Percentiles rank a stretch among this genome's conserved stretches.
These are phyloP conservation scores for Pyrocoelia pectoralis DNA, from an alignment of 2,888 invertebrate genomes.

Conservation along the genomic window DNA sequence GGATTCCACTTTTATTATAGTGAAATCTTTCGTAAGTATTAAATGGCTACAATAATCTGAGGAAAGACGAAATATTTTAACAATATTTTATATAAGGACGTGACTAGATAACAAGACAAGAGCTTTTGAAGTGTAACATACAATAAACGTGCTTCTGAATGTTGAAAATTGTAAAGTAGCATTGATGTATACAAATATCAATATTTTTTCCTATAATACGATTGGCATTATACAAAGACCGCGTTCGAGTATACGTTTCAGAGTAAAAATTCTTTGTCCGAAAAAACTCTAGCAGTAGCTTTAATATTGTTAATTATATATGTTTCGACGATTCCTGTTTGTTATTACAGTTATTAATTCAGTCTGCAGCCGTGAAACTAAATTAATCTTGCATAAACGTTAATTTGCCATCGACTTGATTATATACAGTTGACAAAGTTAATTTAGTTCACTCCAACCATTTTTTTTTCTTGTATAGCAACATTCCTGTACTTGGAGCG, in stretches of 20 bases:
- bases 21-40: constrained; percentile 12
- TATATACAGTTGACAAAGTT: constrained; percentile 1
- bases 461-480: neutral
- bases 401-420: constrained; percentile 8
- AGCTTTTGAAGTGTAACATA: constrained; percentile 15
- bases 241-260: too few relatives aligned
- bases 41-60: constrained; percentile 10
- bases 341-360: constrained; percentile 8
- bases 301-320: constrained; percentile 1
- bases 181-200: constrained; percentile 10
- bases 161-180: constrained; percentile 8
- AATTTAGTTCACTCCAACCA: neutral
- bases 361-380: constrained; percentile 6
- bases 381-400: constrained; percentile 11
- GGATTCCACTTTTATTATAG: constrained; percentile 9
- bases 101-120: constrained; percentile 17
- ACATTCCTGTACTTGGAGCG: neutral
- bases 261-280: neutral
- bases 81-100: constrained; percentile 17
- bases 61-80: constrained; percentile 13
- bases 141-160: constrained; percentile 17
- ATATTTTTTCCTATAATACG: constrained; percentile 1
- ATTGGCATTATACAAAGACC: too few relatives aligned
- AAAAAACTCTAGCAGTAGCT: neutral
- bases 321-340: neutral